Evolutionary conservation across 2,113 vertebrate genomes (phyloP), one percentile per base, ranked within the genome.

Genomic region (Phoenicopterus ruber): DNA sequence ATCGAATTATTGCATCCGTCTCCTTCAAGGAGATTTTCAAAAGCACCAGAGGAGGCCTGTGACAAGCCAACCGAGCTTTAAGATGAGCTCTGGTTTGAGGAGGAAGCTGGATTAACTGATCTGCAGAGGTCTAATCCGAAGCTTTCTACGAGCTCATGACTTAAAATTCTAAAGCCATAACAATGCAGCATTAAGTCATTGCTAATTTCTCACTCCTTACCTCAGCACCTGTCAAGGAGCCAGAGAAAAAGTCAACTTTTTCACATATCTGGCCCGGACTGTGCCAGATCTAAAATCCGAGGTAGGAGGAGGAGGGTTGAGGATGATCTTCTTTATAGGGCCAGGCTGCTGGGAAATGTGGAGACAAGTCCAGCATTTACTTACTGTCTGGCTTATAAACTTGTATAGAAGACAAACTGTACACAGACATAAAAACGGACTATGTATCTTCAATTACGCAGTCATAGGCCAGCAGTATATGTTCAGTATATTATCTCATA

Each of bases 1-100:
- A 19, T 0, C 4, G 0, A 11, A 26, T n/a, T 22, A 5, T 2
- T 44, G 11, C 52, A 18, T 19, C 24, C 49, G 15, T 31, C 24
- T 15, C 40, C 57, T 77, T 6, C 7, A 8, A 50, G 76, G 34
- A 26, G 24, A 20, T 34, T 9, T 88, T 31, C 9, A 26, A 32
- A 42, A 8, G 17, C 25, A 19, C 25, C 44, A 42, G 59, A 31
- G 24, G 31, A 13, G n/a, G 24, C 6, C 31, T 42, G 78, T 42
- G 31, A 16, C 9, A 32, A 58, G 19, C 15, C 26, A 44, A 1
- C 5, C 17, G 3, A 19, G 9, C 52, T 62, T 31, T 17, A 22
- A n/a, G 46, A 18, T 0, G 16, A 54, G 70, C 77, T 38, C 38
- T 38, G 40, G 4, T 21, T 34, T 19, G 55, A 20, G 32, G 29